These are phyloP conservation scores for Crotalus horridus DNA, from an alignment of 2,113 vertebrate species.

Conservation along the genomic window DNA sequence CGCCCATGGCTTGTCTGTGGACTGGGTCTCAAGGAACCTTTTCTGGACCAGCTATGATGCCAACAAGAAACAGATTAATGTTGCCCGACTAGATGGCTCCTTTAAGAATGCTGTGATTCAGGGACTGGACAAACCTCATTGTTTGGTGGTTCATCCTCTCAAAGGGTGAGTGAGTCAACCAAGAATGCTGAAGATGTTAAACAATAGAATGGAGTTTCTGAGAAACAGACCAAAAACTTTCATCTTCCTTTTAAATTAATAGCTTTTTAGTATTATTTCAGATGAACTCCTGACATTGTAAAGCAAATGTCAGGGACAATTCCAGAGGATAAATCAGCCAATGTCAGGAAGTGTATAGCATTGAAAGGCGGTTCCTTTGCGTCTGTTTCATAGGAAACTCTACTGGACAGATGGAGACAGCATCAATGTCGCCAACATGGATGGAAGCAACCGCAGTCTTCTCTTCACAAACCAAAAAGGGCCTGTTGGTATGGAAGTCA, in stretches of 20 bases:
- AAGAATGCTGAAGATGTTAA: too few relatives aligned
- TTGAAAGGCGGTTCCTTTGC: not conserved
- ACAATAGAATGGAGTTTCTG: not conserved
- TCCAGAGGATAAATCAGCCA: not conserved
- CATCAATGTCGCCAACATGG: slow-evolving; percentile 93
- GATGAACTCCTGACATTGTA: not conserved
- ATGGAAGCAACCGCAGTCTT: slow-evolving; percentile 81
- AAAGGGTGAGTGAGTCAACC: slow-evolving; percentile 71
- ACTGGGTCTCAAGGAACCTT: slow-evolving; percentile 96
- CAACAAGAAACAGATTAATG: slow-evolving; percentile 98
- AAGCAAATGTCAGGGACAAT: not conserved
- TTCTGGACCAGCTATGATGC: slow-evolving; percentile 97
- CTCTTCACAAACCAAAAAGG: slow-evolving; percentile 88
- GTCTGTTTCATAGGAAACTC: slow-evolving; percentile 75
- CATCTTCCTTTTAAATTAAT: not conserved
- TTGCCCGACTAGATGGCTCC: slow-evolving; percentile 92
- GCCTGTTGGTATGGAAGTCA: slow-evolving; percentile 80
- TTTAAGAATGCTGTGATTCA: slow-evolving; percentile 97
- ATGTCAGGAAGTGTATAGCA: not conserved
- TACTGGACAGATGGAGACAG: slow-evolving; percentile 96
- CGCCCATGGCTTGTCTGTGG: slow-evolving; percentile 90
- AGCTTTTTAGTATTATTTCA: not conserved
- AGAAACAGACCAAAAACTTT: not conserved
- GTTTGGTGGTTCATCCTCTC: slow-evolving; percentile 89
- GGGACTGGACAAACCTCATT: slow-evolving; percentile 91